Conservation (phyloP, 2,113 vertebrate species). For the Muscicapa adusta region DNA sequence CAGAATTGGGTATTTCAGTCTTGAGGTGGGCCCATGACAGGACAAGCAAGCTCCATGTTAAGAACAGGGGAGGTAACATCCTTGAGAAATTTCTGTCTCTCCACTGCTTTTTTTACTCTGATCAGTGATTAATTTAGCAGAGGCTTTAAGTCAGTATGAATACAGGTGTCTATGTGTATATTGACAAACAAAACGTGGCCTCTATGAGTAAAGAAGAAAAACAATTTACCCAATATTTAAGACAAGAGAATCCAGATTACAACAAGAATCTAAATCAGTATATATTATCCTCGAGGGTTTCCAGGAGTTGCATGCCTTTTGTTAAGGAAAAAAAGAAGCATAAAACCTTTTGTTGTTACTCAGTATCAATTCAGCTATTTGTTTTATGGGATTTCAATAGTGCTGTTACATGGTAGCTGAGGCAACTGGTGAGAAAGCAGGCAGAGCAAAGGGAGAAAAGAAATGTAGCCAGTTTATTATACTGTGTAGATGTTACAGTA, state of each 20-base stretch:
- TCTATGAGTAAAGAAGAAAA: background rate
- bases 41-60: background rate
- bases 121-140: background rate
- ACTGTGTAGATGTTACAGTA: background rate
- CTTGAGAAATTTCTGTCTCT: background rate
- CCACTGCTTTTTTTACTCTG: background rate
- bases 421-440: background rate
- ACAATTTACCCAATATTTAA: background rate
- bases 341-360: background rate
- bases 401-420: background rate
- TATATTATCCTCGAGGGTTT: background rate
- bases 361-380: background rate
- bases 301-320: background rate
- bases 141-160: background rate
- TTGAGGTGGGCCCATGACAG: background rate
- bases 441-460: background rate
- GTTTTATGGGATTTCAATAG: background rate
- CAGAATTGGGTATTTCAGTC: background rate
- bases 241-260: background rate
- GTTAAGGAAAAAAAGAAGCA: fast-evolving
- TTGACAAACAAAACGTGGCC: background rate
- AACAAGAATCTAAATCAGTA: background rate
- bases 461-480: background rate
- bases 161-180: fast-evolving
- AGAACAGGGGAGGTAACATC: background rate